These are phyloP conservation scores for Cacatua alba DNA, from an alignment of 2,113 vertebrate species.

Conservation along the genomic window DNA sequence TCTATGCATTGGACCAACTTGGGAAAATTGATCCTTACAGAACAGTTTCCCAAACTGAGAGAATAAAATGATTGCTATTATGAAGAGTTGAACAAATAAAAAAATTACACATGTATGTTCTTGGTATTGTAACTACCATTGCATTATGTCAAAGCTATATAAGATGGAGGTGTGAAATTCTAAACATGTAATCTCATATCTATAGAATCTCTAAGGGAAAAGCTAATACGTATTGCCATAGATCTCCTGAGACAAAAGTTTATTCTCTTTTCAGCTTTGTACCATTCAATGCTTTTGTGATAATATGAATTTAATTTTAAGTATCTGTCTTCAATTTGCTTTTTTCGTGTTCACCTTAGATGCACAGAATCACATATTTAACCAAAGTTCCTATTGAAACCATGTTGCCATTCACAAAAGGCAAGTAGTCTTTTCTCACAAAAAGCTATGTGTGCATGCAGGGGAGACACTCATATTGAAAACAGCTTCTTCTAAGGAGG, in stretches of 20 bases:
- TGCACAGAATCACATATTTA: background rate
- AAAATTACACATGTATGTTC: background rate
- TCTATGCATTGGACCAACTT: background rate
- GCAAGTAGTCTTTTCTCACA: background rate
- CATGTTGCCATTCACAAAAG: background rate
- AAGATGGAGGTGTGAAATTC: background rate
- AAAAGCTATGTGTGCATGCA: background rate
- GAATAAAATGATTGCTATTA: background rate
- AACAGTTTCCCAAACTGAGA: background rate
- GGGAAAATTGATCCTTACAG: background rate
- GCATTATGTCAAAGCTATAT: background rate
- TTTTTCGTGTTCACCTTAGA: background rate
- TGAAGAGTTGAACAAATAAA: background rate
- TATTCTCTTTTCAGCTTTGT: background rate
- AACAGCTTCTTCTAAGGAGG: background rate
- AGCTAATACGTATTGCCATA: rapidly evolving
- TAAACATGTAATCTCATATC: background rate
- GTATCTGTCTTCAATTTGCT: background rate
- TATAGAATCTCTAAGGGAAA: background rate
- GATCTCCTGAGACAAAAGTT: background rate
- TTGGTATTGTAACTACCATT: background rate
- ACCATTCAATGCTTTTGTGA: background rate
- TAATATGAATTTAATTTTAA: background rate
- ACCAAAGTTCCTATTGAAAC: background rate
- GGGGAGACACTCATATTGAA: background rate